phyloP scores from a whole-genome alignment of 2,113 vertebrate species.

The Tychaedon coryphoeus region DNA sequence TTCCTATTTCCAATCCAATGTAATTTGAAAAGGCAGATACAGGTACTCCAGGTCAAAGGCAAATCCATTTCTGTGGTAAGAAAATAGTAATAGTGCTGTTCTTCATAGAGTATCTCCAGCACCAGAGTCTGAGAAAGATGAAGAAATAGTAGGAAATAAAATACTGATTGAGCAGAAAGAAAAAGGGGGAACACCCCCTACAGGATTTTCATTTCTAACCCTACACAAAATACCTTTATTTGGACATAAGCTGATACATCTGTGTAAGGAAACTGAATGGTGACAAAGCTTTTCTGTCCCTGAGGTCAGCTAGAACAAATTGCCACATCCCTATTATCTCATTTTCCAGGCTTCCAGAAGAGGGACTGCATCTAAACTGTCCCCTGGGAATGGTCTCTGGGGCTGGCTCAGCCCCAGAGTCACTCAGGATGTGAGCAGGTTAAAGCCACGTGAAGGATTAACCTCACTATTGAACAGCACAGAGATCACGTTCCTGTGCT shows the following conservation, averaged over 20 bases:
- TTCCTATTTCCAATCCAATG: background rate
- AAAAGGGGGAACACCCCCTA: accelerated
- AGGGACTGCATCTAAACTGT: background rate
- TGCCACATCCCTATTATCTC: background rate
- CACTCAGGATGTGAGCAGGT: background rate
- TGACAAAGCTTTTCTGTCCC: background rate
- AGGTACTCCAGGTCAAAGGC: background rate
- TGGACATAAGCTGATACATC: background rate
- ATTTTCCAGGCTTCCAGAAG: background rate
- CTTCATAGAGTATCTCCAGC: background rate
- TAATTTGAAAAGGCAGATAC: background rate
- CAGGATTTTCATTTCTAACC: background rate
- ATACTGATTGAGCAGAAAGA: background rate
- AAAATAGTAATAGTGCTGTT: background rate
- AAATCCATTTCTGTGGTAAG: background rate
- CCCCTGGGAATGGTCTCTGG: background rate
- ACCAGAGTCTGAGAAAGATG: background rate
- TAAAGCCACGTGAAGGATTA: background rate
- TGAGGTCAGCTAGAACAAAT: background rate
- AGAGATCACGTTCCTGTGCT: background rate
- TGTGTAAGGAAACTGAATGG: background rate
- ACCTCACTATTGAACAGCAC: background rate
- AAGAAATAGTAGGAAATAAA: background rate
- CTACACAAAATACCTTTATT: background rate
- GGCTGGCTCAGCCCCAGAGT: background rate